Conservation (phyloP, 2,113 vertebrate genomes). For the Antechinus flavipes region DNA sequence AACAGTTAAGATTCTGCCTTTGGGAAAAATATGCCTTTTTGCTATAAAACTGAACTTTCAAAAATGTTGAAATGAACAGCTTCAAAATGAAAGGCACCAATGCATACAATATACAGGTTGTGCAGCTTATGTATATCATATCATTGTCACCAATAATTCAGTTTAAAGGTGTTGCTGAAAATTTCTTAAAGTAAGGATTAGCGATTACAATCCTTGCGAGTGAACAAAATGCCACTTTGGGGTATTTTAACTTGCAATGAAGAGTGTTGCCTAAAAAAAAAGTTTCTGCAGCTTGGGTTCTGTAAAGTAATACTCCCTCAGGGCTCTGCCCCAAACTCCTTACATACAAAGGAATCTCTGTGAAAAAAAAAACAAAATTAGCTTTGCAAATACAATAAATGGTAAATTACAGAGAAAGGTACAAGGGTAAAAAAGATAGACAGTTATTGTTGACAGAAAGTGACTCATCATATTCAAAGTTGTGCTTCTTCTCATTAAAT, state of each 20-base stretch:
- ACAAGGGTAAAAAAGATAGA: slow-evolving; percentile 82
- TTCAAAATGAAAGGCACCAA: slow-evolving; percentile 79
- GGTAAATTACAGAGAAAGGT: slow-evolving; percentile 85
- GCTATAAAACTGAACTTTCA: slow-evolving; percentile 86
- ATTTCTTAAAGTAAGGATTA: slow-evolving; percentile 79
- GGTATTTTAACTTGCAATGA: slow-evolving; percentile 84
- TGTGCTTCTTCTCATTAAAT: slow-evolving; percentile 93
- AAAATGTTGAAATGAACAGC: slow-evolving; percentile 84
- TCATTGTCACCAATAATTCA: slow-evolving; percentile 81
- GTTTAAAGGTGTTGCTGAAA: slow-evolving; percentile 73
- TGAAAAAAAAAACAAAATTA: slow-evolving; percentile 89
- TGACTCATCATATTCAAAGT: slow-evolving; percentile 89
- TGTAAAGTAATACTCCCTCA: slow-evolving; percentile 84
- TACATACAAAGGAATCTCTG: slow-evolving; percentile 93
- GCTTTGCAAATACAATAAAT: slow-evolving; percentile 85
- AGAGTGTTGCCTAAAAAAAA: slow-evolving; percentile 89
- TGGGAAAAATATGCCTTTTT: slow-evolving; percentile 88
- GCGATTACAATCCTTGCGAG: slow-evolving; percentile 77
- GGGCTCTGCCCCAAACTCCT: slow-evolving; percentile 95
- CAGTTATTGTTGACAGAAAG: slow-evolving; percentile 86
- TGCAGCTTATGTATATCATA: slow-evolving; percentile 77
- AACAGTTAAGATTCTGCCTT: slow-evolving; percentile 84
- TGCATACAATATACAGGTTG: slow-evolving; percentile 82
- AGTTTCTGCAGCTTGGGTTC: slow-evolving; percentile 81
- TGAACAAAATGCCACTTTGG: slow-evolving; percentile 82